Conservation (phyloP, 1,140 invertebrate species). For the Adoxophyes honmai region DNA sequence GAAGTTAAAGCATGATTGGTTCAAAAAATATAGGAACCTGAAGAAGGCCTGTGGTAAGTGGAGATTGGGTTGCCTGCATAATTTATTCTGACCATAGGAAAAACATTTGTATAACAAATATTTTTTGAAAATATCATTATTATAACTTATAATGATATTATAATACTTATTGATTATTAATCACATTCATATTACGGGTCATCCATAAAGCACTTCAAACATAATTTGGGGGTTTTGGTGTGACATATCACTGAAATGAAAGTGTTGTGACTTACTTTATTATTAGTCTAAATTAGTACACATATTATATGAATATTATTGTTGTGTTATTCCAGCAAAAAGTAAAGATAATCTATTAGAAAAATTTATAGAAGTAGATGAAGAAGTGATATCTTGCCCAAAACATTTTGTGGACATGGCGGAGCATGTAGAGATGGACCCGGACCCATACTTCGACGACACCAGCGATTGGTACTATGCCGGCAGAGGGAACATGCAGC, state of each 20-base stretch:
- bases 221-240: too few relatives aligned
- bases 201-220: too few relatives aligned
- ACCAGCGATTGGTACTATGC: constrained; percentile 66
- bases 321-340: not conserved
- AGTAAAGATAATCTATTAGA: constrained; percentile 20
- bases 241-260: too few relatives aligned
- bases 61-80: too few relatives aligned
- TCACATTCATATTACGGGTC: too few relatives aligned
- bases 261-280: not conserved
- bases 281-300: not conserved
- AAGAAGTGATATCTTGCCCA: constrained; percentile 52
- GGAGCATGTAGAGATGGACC: constrained; percentile 48
- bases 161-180: too few relatives aligned
- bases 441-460: constrained; percentile 50
- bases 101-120: too few relatives aligned
- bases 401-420: constrained; percentile 52
- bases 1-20: constrained; percentile 48
- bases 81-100: too few relatives aligned
- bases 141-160: too few relatives aligned
- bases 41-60: constrained; percentile 40
- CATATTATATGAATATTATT: too few relatives aligned
- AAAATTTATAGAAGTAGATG: constrained; percentile 45
- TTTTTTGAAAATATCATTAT: too few relatives aligned
- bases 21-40: constrained; percentile 21
- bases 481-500: constrained; percentile 56